phyloP scores from a whole-genome alignment of 2,888 invertebrate genomes.

The Apotomis capreana region DNA sequence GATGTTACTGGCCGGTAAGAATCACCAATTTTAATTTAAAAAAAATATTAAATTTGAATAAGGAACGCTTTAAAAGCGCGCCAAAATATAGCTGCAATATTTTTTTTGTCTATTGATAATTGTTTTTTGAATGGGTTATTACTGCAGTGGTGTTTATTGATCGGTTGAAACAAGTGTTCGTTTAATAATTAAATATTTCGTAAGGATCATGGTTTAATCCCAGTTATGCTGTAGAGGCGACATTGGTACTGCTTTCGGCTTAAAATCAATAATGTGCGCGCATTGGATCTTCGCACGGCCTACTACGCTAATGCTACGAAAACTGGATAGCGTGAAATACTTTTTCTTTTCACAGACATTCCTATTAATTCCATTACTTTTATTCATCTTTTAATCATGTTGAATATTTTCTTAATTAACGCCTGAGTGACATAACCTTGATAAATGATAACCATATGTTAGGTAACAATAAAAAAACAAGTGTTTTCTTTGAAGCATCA shows the following conservation, averaged over 20 bases:
- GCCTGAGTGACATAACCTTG: constrained; percentile 18
- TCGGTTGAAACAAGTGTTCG: constrained; percentile 19
- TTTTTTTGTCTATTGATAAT: not conserved
- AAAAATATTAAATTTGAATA: constrained; percentile 48
- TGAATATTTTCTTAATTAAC: not conserved
- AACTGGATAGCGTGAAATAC: constrained; percentile 34
- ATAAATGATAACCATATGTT: constrained; percentile 6
- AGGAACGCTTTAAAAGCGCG: constrained; percentile 43
- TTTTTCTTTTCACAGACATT: constrained; percentile 19
- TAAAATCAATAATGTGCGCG: constrained; percentile 78
- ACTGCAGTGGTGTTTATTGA: constrained; percentile 32
- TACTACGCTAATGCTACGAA: constrained; percentile 47
- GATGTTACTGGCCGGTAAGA: constrained; percentile 52
- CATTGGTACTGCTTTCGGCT: constrained; percentile 56
- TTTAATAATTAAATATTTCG: constrained; percentile 36
- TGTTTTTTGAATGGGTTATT: constrained; percentile 17
- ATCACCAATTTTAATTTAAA: constrained; percentile 35
- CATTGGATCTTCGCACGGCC: constrained; percentile 54
- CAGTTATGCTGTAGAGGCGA: constrained; percentile 46
- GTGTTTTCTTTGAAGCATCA: not conserved
- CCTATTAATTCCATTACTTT: not conserved
- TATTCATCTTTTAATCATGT: too few relatives aligned
- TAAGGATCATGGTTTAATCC: constrained; percentile 34
- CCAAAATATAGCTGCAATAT: constrained; percentile 42
- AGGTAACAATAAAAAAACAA: constrained; percentile 35